These are phyloP conservation scores for Chrysoperla carnea DNA, from an alignment of 1,140 invertebrate species.

Conservation along the genomic window DNA sequence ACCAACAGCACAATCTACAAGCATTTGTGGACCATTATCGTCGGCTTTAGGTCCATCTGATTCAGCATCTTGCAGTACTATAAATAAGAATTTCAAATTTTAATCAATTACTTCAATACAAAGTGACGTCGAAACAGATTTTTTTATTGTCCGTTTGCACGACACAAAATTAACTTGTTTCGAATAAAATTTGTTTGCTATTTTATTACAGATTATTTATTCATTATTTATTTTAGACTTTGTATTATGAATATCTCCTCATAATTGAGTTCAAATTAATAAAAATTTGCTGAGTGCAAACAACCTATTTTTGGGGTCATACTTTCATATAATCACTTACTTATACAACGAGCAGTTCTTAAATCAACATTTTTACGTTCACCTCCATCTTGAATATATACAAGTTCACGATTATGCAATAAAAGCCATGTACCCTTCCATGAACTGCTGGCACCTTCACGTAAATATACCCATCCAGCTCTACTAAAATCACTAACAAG, in stretches of 20 bases:
- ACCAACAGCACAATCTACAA: constrained; percentile 42
- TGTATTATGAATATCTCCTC: too few relatives aligned
- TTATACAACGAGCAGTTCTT: constrained; percentile 61
- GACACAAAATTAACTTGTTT: too few relatives aligned
- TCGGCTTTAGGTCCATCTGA: constrained; percentile 26
- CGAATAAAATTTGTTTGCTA: too few relatives aligned
- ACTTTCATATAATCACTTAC: constrained; percentile 26
- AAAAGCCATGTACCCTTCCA: constrained; percentile 69
- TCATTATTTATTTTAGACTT: too few relatives aligned
- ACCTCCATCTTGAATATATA: constrained; percentile 36
- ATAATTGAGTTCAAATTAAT: too few relatives aligned
- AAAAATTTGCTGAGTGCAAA: too few relatives aligned
- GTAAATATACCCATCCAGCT: constrained; percentile 45
- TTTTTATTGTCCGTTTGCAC: too few relatives aligned
- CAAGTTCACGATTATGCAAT: constrained; percentile 45
- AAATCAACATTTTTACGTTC: constrained; percentile 48
- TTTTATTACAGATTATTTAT: too few relatives aligned
- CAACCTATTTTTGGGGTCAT: too few relatives aligned
- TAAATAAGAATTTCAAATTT: constrained; percentile 8
- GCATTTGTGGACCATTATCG: constrained; percentile 39
- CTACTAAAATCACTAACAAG: constrained; percentile 37
- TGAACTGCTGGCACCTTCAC: constrained; percentile 41
- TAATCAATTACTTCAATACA: too few relatives aligned
- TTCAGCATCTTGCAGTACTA: constrained; percentile 32
- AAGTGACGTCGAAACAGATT: too few relatives aligned